Percentiles rank a stretch among this genome's conserved stretches.
Evolutionary conservation across 2,113 vertebrate species (phyloP).

Genomic region (Strigops habroptila): DNA sequence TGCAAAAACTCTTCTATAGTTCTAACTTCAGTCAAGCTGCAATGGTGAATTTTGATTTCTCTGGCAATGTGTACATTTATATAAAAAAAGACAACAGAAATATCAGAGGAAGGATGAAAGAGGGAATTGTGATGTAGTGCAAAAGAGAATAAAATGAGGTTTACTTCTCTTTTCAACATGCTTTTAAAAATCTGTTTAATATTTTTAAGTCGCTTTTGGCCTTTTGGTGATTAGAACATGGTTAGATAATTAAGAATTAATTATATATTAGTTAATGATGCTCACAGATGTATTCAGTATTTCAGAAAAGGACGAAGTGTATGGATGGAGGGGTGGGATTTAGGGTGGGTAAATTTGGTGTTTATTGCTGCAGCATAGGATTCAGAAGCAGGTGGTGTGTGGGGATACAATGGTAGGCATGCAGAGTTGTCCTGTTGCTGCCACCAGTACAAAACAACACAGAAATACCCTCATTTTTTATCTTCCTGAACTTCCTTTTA

Average conservation of each 20-base stretch:
- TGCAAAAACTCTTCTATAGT: neutral
- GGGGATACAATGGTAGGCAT: too few species aligned
- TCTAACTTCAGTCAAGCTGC: neutral
- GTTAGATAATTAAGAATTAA: neutral
- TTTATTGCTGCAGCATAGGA: neutral
- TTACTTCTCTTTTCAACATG: neutral
- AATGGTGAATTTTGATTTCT: neutral
- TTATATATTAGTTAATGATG: neutral
- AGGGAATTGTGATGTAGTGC: neutral
- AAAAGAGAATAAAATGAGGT: neutral
- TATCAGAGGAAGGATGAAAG: neutral
- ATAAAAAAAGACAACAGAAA: neutral
- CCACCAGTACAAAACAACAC: neutral
- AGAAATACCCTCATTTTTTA: fast-evolving
- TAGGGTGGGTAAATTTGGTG: neutral
- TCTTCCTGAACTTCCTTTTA: neutral
- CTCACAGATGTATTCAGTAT: neutral
- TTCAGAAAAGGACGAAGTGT: neutral
- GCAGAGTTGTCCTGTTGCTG: neutral
- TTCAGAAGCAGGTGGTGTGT: neutral
- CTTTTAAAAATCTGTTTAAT: neutral
- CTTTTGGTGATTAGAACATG: neutral
- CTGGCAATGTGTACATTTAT: neutral
- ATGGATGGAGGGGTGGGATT: neutral
- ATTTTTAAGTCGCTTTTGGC: neutral